phyloP scores from a whole-genome alignment of 1,140 invertebrate genomes.

The Lutraria rhynchaena region DNA sequence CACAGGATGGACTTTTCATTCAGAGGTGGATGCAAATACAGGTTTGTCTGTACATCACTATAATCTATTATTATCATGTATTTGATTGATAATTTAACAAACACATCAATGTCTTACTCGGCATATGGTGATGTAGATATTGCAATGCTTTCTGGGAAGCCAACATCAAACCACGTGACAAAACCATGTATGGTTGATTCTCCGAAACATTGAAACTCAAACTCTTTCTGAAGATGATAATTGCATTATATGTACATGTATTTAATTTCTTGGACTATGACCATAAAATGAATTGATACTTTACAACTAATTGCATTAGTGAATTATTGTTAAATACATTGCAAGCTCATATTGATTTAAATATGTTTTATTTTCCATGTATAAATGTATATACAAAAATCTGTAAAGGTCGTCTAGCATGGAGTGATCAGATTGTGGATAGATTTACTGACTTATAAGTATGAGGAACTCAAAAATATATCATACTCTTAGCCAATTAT shows the following conservation, averaged over 20 bases:
- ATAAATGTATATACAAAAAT: too few relatives aligned
- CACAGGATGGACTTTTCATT: too few relatives aligned
- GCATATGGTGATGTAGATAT: slow-evolving; percentile 76
- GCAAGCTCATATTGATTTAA: background rate
- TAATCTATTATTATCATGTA: background rate
- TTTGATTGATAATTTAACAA: background rate
- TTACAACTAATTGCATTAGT: background rate
- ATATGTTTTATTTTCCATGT: background rate
- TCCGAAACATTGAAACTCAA: slow-evolving; percentile 69
- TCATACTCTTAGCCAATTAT: too few relatives aligned
- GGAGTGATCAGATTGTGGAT: too few relatives aligned
- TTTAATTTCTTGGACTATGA: too few relatives aligned
- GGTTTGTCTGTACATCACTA: background rate
- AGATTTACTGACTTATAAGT: too few relatives aligned
- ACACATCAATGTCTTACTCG: slow-evolving; percentile 59
- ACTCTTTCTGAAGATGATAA: slow-evolving; percentile 60
- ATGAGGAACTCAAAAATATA: too few relatives aligned
- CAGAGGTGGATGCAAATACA: too few relatives aligned
- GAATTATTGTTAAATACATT: background rate
- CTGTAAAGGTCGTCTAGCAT: too few relatives aligned
- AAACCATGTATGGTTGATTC: slow-evolving; percentile 68
- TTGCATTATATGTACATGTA: background rate
- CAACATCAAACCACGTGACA: slow-evolving; percentile 76
- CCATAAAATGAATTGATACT: background rate
- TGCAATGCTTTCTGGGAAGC: slow-evolving; percentile 72